These are phyloP conservation scores for Rachycentron canadum DNA, from an alignment of 2,797 vertebrate genomes.

Conservation along the genomic window DNA sequence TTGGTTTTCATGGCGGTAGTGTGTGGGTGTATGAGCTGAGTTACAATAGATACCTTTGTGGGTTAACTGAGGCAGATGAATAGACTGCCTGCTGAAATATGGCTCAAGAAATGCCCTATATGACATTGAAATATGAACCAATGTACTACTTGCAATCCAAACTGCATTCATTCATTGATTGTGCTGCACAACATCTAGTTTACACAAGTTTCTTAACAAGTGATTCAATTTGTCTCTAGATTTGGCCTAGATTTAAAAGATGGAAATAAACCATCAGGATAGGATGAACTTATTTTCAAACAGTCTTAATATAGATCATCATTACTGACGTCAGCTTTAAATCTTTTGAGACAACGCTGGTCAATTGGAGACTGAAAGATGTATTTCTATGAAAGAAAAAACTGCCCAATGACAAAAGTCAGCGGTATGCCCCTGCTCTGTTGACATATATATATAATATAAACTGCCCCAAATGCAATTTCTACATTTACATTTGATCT, in stretches of 20 bases:
- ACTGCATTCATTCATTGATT: slow-evolving; percentile 20
- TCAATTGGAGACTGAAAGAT: slow-evolving; percentile 20
- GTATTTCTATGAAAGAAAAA: slow-evolving; percentile 5
- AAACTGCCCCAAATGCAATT: neutral
- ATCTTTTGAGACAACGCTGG: neutral
- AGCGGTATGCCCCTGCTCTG: neutral
- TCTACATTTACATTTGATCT: neutral
- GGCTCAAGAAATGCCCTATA: slow-evolving; percentile 8
- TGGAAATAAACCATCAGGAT: slow-evolving; percentile 8
- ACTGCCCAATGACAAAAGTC: neutral
- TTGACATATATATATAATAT: neutral
- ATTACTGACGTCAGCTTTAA: slow-evolving; percentile 9
- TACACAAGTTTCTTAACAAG: slow-evolving; percentile 14
- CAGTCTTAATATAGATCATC: slow-evolving; percentile 21
- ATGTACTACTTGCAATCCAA: neutral
- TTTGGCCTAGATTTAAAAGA: slow-evolving; percentile 48
- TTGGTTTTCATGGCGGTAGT: neutral
- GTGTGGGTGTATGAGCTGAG: neutral
- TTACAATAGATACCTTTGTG: neutral
- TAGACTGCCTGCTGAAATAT: neutral
- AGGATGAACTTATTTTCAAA: slow-evolving; percentile 30
- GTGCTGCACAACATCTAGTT: slow-evolving; percentile 8
- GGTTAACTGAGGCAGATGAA: slow-evolving; percentile 1
- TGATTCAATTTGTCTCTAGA: neutral
- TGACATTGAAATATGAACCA: slow-evolving; percentile 43